Evolutionary conservation across 2,113 vertebrate species (phyloP), one percentile per base, ranked within the genome.

Genomic region (Cryptoleucopteryx plumbea): DNA sequence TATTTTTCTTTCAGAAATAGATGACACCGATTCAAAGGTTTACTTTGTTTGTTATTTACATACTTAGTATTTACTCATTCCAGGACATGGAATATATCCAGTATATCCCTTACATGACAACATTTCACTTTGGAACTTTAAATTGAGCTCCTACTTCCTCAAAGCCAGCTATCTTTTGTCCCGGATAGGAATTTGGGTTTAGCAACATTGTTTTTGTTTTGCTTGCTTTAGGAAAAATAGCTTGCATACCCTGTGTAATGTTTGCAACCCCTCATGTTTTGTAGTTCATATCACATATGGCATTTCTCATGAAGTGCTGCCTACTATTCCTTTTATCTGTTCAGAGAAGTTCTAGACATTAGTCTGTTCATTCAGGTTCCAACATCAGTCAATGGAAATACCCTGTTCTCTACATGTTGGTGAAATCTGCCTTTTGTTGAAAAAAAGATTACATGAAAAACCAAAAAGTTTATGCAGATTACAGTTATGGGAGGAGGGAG

Each of bases 271-370:
- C 50, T 92, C 47, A 10, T 18, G 17, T 70, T 85, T 75, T 48
- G 20, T 42, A 83, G 40, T 23, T 85, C 4, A 2, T 68, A 6
- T 56, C 0, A 0, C 58, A 9, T 15, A 8, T 59, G 47, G 19
- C 10, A 2, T 70, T 80, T 68, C n/a, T 72, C 5, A 23, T 4
- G 10, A 83, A 71, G 25, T 58, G 32, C 56, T 88, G 16, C 21
- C 53, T 81, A 1, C n/a, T 66, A 4, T 74, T 82, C 20, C 61
- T 67, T 67, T 75, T 62, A 20, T 61, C 56, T 75, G 7, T 70
- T 67, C 34, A 61, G 56, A 32, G 13, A 55, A 36, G 12, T 61
- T 85, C 63, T 36, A 55, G 32, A 17, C n/a, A 18, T 53, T 20
- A 26, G 11, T 45, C 22, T 79, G 32, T 75, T 82, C 9, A 8